Evolutionary conservation across 2,797 vertebrate species (phyloP).

Genomic region (Anomalospiza imberbis): DNA sequence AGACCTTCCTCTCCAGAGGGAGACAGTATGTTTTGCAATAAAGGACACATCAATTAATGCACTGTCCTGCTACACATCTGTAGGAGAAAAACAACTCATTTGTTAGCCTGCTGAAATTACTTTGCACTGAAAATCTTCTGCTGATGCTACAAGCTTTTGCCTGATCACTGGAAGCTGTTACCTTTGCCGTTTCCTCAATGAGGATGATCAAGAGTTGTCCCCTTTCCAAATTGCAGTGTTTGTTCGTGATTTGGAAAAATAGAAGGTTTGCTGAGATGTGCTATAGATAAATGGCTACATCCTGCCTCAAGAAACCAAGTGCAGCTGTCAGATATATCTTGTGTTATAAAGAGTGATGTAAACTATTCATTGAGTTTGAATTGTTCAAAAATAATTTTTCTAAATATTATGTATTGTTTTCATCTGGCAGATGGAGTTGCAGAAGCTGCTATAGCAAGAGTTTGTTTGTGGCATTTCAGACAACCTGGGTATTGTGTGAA

Average conservation of each 20-base stretch:
- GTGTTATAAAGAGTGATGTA: background rate
- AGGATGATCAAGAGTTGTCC: background rate
- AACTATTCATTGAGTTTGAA: background rate
- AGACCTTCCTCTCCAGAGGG: background rate
- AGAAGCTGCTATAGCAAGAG: conserved; percentile 10
- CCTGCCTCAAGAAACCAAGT: background rate
- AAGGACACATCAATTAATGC: conserved; percentile 37
- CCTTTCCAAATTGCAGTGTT: background rate
- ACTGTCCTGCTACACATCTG: background rate
- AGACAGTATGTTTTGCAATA: background rate
- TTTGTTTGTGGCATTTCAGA: conserved; percentile 1
- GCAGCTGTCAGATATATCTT: background rate
- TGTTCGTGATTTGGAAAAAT: background rate
- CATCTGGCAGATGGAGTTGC: conserved; percentile 25
- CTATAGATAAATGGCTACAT: background rate
- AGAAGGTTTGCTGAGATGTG: background rate
- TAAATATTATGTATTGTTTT: conserved; percentile 42
- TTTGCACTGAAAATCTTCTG: conserved; percentile 3
- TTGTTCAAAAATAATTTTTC: conserved; percentile 6
- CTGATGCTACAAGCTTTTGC: background rate
- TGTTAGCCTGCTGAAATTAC: conserved; percentile 36
- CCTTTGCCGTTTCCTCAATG: background rate
- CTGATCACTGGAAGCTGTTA: background rate
- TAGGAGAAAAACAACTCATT: background rate
- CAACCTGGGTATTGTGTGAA: conserved; percentile 22